Evolutionary conservation across 2,888 invertebrate genomes (phyloP).

Genomic region (Calliopum simillimum): DNA sequence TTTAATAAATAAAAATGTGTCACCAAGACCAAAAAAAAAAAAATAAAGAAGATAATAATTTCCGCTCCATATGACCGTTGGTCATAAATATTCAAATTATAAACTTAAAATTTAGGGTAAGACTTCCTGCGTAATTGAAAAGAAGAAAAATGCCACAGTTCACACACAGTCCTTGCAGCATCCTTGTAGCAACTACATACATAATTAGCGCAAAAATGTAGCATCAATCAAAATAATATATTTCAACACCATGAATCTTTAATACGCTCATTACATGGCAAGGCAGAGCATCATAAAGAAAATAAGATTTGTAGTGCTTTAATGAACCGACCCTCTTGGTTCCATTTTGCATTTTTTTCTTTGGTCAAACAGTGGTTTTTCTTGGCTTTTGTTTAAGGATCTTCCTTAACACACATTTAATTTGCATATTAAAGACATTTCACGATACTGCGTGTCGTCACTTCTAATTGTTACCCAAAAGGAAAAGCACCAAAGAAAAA

Average conservation of each 20-base stretch:
- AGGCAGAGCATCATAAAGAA: neutral
- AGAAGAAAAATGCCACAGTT: neutral
- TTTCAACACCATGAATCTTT: conserved; percentile 25
- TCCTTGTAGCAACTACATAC: too few species aligned
- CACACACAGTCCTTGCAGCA: conserved; percentile 29
- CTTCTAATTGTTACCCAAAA: conserved; percentile 30
- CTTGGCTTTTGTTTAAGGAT: conserved; percentile 5
- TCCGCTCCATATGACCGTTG: conserved; percentile 64
- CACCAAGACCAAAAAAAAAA: conserved; percentile 34
- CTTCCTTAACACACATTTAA: conserved; percentile 42
- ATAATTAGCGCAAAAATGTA: conserved; percentile 40
- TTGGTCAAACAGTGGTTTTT: conserved; percentile 10
- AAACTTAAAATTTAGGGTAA: conserved; percentile 29
- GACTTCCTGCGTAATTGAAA: conserved; percentile 8
- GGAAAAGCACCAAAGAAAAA: conserved; percentile 53
- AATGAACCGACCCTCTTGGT: conserved; percentile 14
- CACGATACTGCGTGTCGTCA: conserved; percentile 3
- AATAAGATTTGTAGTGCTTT: conserved; percentile 5
- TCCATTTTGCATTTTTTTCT: conserved; percentile 37
- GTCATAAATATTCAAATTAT: conserved; percentile 64
- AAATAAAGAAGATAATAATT: conserved; percentile 56
- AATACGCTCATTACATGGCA: conserved; percentile 51
- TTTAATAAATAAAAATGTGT: neutral
- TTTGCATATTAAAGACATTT: conserved; percentile 62
- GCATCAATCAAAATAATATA: conserved; percentile 55